Evolutionary conservation across 2,113 vertebrate genomes (phyloP).

Genomic region (Calcarius ornatus): DNA sequence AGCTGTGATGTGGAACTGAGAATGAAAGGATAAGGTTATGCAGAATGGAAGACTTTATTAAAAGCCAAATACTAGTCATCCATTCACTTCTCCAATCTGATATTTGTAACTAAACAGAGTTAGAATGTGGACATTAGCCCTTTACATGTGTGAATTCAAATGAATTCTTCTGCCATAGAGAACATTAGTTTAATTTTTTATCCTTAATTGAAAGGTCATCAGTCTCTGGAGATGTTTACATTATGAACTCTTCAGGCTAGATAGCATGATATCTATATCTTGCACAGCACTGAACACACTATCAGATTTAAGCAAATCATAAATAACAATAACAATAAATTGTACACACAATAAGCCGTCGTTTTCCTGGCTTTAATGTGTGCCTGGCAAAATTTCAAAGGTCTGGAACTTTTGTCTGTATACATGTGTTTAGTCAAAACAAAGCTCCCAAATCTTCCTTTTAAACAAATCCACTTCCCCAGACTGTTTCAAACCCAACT

Average conservation of each 20-base stretch:
- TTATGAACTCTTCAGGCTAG: background rate
- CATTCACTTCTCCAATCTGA: background rate
- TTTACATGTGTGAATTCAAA: background rate
- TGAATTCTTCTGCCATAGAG: background rate
- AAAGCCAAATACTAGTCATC: background rate
- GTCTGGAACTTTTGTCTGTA: background rate
- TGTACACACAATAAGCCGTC: background rate
- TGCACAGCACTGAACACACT: background rate
- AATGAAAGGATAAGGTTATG: background rate
- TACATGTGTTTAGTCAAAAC: background rate
- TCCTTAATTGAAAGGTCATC: background rate
- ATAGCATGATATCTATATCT: background rate
- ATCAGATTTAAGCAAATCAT: background rate
- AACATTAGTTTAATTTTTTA: background rate
- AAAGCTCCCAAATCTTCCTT: background rate
- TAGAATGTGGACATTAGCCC: background rate
- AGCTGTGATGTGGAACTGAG: accelerated
- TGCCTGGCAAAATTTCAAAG: background rate
- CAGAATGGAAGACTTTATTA: background rate
- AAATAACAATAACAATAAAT: background rate
- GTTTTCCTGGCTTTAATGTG: background rate
- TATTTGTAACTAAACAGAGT: background rate
- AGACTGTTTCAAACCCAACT: background rate
- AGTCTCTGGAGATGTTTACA: background rate
- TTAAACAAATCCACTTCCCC: background rate